Evolutionary conservation across 2,888 invertebrate genomes (phyloP).

Genomic region (Deilephila elpenor): DNA sequence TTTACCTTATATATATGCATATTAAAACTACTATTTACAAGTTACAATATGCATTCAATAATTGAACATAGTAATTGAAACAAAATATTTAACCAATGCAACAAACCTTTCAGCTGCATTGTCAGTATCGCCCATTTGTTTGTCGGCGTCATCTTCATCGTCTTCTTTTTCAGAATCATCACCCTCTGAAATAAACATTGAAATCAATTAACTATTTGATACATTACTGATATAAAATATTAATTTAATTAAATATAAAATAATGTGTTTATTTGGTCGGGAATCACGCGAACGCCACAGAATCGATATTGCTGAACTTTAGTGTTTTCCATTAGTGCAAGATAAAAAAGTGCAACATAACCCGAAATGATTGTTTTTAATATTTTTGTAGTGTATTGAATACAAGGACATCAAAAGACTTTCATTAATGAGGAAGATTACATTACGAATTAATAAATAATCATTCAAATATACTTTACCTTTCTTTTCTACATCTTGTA

Average conservation of each 20-base stretch:
- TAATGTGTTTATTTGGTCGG: too few species aligned
- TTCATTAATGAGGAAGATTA: neutral
- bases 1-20: too few species aligned
- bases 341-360: too few species aligned
- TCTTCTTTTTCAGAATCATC: constrained; percentile 87
- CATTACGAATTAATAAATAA: neutral
- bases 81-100: neutral
- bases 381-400: too few species aligned
- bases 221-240: too few species aligned
- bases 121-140: constrained; percentile 98
- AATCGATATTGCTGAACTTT: too few species aligned
- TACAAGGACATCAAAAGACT: too few species aligned
- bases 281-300: neutral
- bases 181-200: constrained; percentile 59
- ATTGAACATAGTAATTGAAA: neutral
- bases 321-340: too few species aligned
- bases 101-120: constrained; percentile 90
- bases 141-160: constrained; percentile 93
- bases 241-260: too few species aligned
- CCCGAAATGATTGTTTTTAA: too few species aligned
- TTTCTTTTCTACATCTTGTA: constrained; percentile 90
- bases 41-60: neutral
- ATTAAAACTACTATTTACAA: too few species aligned
- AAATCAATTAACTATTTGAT: too few species aligned
- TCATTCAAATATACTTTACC: constrained; percentile 55